phyloP scores from a whole-genome alignment of 1,140 invertebrate genomes.

The Cepaea nemoralis region DNA sequence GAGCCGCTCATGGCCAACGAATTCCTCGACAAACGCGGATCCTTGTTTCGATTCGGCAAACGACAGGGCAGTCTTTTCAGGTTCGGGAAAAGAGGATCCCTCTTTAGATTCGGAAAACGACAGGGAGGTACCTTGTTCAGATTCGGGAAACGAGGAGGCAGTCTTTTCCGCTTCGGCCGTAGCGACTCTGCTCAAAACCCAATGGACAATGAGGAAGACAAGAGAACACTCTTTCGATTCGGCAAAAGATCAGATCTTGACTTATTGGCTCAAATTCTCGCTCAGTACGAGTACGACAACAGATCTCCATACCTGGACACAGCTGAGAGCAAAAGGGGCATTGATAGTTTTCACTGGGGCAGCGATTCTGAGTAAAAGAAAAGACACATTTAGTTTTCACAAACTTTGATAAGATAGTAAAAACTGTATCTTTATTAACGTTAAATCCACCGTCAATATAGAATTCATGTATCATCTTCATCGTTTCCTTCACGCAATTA shows the following conservation, averaged over 20 bases:
- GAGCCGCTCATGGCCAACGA: background rate
- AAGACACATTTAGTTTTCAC: too few relatives aligned
- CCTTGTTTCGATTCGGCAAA: background rate
- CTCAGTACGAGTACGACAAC: background rate
- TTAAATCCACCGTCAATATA: too few relatives aligned
- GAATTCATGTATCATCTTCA: too few relatives aligned
- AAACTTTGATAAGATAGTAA: too few relatives aligned
- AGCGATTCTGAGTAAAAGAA: constrained; percentile 2
- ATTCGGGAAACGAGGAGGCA: background rate
- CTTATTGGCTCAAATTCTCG: background rate
- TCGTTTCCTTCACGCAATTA: too few relatives aligned
- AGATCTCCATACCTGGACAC: background rate
- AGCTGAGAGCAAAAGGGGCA: background rate
- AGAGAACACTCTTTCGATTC: background rate
- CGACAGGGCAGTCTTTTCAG: background rate
- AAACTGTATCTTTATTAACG: too few relatives aligned
- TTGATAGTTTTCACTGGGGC: constrained; percentile 4
- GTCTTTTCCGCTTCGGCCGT: background rate
- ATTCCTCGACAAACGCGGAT: background rate
- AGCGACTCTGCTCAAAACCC: background rate
- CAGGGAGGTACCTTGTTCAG: background rate
- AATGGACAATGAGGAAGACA: background rate
- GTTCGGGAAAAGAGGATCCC: background rate
- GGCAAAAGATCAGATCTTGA: background rate
- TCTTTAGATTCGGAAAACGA: background rate